phyloP scores from a whole-genome alignment of 2,113 vertebrate species.

The Brachypodius melanocephalos region DNA sequence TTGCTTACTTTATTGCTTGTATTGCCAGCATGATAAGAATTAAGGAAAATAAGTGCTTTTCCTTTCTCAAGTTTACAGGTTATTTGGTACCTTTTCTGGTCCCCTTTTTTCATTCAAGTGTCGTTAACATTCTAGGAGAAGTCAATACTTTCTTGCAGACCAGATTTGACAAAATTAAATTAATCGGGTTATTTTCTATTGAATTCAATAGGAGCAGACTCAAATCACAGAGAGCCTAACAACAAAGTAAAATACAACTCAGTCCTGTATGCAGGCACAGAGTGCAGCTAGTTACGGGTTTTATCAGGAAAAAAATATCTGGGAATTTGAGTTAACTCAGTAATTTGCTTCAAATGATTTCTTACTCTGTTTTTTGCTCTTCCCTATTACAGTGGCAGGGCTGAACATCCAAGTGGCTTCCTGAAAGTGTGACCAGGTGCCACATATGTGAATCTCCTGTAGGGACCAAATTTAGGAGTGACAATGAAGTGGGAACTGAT shows the following conservation, averaged over 20 bases:
- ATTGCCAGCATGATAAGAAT: neutral
- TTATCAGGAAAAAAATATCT: neutral
- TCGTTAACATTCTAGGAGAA: neutral
- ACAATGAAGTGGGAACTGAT: neutral
- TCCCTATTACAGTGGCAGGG: neutral
- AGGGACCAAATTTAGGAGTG: neutral
- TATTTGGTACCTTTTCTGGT: neutral
- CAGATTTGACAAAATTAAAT: conserved; percentile 46
- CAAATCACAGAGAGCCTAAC: neutral
- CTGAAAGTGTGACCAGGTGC: neutral
- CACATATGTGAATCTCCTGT: neutral
- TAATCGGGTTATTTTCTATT: conserved; percentile 49
- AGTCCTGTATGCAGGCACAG: neutral
- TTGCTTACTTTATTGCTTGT: neutral
- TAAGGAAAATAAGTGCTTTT: neutral
- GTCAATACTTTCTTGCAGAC: neutral
- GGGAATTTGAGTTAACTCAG: neutral
- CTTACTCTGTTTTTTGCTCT: neutral
- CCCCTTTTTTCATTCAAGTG: neutral
- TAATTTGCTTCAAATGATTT: neutral
- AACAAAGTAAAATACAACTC: neutral
- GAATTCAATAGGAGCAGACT: neutral
- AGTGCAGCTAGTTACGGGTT: neutral
- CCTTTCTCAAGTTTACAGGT: neutral
- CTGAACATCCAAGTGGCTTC: neutral